Conservation (phyloP, 2,797 vertebrate species). For the Enteromius thamalakanensis region DNA sequence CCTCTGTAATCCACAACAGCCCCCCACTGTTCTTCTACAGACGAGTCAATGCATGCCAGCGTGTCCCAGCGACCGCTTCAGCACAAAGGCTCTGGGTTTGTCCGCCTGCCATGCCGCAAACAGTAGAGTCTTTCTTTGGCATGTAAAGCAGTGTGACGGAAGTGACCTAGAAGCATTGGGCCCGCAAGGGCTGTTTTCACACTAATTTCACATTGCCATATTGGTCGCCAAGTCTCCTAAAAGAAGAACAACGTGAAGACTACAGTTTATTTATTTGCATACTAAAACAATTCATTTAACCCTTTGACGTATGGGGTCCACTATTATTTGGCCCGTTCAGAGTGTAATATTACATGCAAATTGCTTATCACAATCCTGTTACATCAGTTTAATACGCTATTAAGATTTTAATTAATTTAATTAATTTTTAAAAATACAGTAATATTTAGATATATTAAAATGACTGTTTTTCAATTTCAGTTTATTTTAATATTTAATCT, state of each 20-base stretch:
- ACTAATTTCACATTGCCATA: constrained; percentile 6
- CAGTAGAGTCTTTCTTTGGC: constrained; percentile 71
- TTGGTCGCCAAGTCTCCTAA: not conserved
- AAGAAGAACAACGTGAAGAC: not conserved
- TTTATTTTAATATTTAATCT: not conserved
- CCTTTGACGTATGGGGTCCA: not conserved
- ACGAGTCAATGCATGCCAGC: constrained; percentile 50
- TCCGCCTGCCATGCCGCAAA: constrained; percentile 63
- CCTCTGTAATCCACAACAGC: constrained; percentile 45
- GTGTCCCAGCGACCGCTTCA: constrained; percentile 56
- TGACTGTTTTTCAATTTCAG: not conserved
- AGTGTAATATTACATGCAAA: not conserved
- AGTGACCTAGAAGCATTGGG: constrained; percentile 54
- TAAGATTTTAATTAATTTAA: too few species aligned
- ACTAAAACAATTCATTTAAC: not conserved
- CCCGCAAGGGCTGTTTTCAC: constrained; percentile 53
- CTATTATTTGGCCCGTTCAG: not conserved
- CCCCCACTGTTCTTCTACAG: constrained; percentile 52
- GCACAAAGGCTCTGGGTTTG: constrained; percentile 62
- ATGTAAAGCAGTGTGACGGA: constrained; percentile 61
- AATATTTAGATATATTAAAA: not conserved
- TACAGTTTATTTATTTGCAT: not conserved
- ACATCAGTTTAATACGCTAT: too few species aligned
- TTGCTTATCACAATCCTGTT: too few species aligned
- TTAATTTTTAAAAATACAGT: not conserved